These are phyloP conservation scores for Podocnemis expansa DNA, from an alignment of 2,113 vertebrate genomes.

Conservation along the genomic window DNA sequence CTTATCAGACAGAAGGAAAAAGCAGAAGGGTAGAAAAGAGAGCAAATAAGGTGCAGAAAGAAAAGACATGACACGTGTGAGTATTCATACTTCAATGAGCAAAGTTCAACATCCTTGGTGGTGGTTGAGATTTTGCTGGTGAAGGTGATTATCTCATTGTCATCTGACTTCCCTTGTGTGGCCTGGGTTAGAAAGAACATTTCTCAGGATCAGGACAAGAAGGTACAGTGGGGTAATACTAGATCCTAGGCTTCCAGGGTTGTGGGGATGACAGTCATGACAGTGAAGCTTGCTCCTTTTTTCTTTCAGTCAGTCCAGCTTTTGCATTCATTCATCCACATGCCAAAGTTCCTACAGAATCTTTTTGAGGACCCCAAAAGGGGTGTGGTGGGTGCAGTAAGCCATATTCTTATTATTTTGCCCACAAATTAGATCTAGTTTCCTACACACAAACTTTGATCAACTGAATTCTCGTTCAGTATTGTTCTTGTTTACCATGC, in stretches of 20 bases:
- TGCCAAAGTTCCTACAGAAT: not conserved
- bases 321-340: not conserved
- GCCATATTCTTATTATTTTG: not conserved
- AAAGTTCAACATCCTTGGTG: not conserved
- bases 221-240: not conserved
- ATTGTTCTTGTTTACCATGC: not conserved
- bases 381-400: not conserved
- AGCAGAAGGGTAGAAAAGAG: not conserved
- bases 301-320: not conserved
- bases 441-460: not conserved
- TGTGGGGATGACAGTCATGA: not conserved
- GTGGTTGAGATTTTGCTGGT: not conserved
- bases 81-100: no score
- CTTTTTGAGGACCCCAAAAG: not conserved
- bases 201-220: not conserved
- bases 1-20: not conserved
- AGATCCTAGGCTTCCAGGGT: not conserved
- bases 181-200: not conserved
- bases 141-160: not conserved
- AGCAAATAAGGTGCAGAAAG: not conserved
- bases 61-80: no score
- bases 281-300: not conserved
- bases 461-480: not conserved
- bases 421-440: not conserved
- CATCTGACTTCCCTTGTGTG: not conserved